Evolutionary conservation across 2,888 invertebrate species (phyloP), one percentile per base, ranked within the genome.

Genomic region (Toxonevra muliebris): DNA sequence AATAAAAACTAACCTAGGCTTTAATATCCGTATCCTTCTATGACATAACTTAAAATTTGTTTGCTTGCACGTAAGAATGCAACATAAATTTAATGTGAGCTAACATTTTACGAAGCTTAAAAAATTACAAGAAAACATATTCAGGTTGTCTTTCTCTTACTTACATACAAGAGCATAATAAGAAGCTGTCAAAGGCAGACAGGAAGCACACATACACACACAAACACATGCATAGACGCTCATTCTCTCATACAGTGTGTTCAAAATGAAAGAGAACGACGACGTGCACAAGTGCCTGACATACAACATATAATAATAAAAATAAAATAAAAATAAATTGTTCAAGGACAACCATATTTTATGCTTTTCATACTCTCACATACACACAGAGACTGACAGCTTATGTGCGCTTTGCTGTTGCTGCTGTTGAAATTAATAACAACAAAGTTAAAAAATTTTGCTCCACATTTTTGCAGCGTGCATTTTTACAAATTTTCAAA

Each of bases 271-370:
- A 48, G 50, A 15, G n/a, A 15, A 48, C 13, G 17, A 13, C 12
- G 45, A 30, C 15, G 13, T 17, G 19, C 40, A 30, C 42, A 59
- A 30, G 15, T 62, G 50, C 53, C 17, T 50, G 40, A 48, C 13
- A 53, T 41, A 19, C 48, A 64, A 69, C 68, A 42, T 68, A 70
- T 71, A 50, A 61, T 66, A 62, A 78, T 80, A 79, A 76, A 80
- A 80, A 76, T 78, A 76, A 80, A 76, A 76, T 79, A 79, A 78
- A 79, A 77, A 77, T 77, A 76, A 79, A 80, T 77, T 78, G 77
- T 78, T 80, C 81, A 82, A 82, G 81, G 82, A 61, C 61, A 61
- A 13, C 43, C 43, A 66, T 66, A 66, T 61, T 66, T 66, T 66
- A 66, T 61, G 53, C 43, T 59, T 41, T 53, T 43, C 50, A 15